A percentile compares a stretch with the other conserved stretches of the same genome.
phyloP scores from a whole-genome alignment of 2,888 invertebrate genomes.

The Gasteruption jaculator region DNA sequence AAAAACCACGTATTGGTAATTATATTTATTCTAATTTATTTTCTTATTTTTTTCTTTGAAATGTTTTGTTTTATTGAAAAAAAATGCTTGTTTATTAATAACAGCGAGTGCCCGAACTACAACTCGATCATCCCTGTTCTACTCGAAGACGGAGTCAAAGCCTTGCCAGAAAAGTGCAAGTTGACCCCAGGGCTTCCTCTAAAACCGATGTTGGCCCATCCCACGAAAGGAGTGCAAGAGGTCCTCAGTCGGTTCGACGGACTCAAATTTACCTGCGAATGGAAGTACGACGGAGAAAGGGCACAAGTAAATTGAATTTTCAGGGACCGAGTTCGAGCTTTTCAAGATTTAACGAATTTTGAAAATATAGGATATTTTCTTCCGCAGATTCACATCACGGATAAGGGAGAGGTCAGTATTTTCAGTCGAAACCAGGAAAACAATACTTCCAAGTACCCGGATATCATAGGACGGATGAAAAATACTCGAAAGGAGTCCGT shows the following conservation, averaged over 20 bases:
- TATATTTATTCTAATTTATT: constrained; percentile 9
- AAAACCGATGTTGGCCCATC: constrained; percentile 98
- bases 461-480: constrained; percentile 73
- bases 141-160: constrained; percentile 69
- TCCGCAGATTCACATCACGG: constrained; percentile 68
- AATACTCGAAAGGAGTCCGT: constrained; percentile 57
- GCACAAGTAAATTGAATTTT: constrained; percentile 66
- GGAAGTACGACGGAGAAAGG: constrained; percentile 98
- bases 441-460: constrained; percentile 93
- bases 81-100: constrained; percentile 27
- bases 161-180: constrained; percentile 75
- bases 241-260: constrained; percentile 76
- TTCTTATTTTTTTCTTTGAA: constrained; percentile 9
- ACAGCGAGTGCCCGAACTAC: constrained; percentile 92
- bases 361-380: background rate
- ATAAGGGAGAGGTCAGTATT: constrained; percentile 69
- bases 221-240: constrained; percentile 90
- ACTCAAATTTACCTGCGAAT: constrained; percentile 93
- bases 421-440: constrained; percentile 96
- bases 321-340: background rate
- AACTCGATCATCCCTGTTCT: constrained; percentile 77
- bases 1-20: constrained; percentile 89
- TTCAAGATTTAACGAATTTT: background rate
- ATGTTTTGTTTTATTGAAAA: constrained; percentile 5
- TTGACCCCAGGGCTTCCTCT: constrained; percentile 90